phyloP scores from a whole-genome alignment of 2,797 vertebrate genomes.

The Pyrocephalus nanus region DNA sequence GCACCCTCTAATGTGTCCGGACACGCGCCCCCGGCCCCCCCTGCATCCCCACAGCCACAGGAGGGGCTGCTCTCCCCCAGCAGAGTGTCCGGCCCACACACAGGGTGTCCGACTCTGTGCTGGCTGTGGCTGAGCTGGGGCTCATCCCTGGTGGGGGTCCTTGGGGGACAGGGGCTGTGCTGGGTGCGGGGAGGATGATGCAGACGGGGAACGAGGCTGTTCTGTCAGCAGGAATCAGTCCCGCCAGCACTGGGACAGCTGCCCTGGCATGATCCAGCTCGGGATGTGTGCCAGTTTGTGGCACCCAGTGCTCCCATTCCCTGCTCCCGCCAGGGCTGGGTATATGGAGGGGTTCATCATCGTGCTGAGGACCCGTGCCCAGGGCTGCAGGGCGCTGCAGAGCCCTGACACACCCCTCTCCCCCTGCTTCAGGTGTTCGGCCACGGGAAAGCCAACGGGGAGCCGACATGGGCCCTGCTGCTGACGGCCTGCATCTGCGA shows the following conservation, averaged over 20 bases:
- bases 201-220: not conserved
- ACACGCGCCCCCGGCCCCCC: not conserved
- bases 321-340: not conserved
- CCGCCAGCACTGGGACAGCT: not conserved
- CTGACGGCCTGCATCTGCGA: constrained; percentile 96
- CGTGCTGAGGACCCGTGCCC: rapidly evolving
- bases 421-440: constrained; percentile 86
- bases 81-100: rapidly evolving
- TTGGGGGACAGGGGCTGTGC: rapidly evolving
- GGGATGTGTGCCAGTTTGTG: rapidly evolving
- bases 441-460: constrained; percentile 94
- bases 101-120: rapidly evolving
- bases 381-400: rapidly evolving
- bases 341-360: rapidly evolving
- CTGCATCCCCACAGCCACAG: not conserved
- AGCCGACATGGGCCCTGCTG: constrained; percentile 95
- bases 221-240: not conserved
- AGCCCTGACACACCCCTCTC: not conserved
- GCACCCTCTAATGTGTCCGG: not conserved
- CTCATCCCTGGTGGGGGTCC: not conserved
- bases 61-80: not conserved
- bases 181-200: not conserved
- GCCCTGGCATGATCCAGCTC: not conserved
- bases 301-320: not conserved
- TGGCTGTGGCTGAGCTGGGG: not conserved